Base-by-base conservation (phyloP, 2,113 vertebrate species). In the Cettia cetti region DNA sequence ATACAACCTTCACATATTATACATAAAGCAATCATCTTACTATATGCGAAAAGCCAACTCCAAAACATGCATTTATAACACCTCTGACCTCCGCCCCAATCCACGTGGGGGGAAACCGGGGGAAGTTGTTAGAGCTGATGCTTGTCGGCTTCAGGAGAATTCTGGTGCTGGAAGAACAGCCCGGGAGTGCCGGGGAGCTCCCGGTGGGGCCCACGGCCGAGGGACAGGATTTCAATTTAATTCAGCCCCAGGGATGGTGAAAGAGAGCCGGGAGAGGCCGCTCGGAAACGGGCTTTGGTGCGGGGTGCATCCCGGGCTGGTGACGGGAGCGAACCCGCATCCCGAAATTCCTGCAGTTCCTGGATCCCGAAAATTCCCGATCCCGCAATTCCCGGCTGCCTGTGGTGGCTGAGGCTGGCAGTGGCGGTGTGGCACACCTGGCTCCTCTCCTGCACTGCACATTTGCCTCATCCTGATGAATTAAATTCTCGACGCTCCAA, bases 401-500 rank as follows among this genome's bases (percentile, higher is more conserved):
- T 26, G 30, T 9, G 60, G 61, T 31, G 35, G 0, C 28, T 15
- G 5, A 6, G 10, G n/a, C 69, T 89, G 92, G 23, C 93, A 68
- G 4, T 47, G 69, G 49, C 83, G 78, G 47, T 39, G 68, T 12
- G 45, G 33, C 71, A 2, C n/a, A 3, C 70, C 79, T 1, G 26
- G 2, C 24, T 53, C 40, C 31, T 1, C 52, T 40, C 47, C n/a
- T 11, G 4, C n/a, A 0, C 53, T 3, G 13, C 47, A 7, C 15
- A 0, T 13, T 3, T 0, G 1, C 7, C 1, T 6, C 2, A 15
- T 40, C 33, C 20, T 1, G 6, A 4, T 12, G 11, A 2, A 37
- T 2, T 10, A 26, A 10, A 27, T 4, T 23, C 56, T 3, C 13
- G 1, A 0, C 2, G 40, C 60, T 61, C 30, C 6, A 1, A 18